Percentiles rank a stretch among this genome's conserved stretches.
Conservation (phyloP, 2,888 invertebrate genomes). For the Chydorus sphaericus region DNA sequence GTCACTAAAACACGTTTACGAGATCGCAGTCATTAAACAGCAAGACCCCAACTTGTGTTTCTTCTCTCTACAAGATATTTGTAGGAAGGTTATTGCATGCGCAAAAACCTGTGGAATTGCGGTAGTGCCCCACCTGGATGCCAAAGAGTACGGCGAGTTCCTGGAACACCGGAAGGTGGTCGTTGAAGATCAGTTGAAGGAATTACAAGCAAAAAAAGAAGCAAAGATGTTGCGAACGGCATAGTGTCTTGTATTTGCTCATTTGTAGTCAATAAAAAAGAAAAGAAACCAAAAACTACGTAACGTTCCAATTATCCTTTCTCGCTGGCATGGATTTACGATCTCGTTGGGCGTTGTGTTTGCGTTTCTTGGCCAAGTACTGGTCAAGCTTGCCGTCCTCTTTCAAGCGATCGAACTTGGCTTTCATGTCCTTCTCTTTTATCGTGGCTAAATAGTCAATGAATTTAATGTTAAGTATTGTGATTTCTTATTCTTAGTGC, state of each 20-base stretch:
- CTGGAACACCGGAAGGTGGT: conserved; percentile 53
- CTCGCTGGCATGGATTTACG: conserved; percentile 25
- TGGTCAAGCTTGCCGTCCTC: conserved; percentile 58
- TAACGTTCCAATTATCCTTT: not conserved
- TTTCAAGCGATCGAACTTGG: conserved; percentile 66
- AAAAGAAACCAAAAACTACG: no score
- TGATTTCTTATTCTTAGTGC: not conserved
- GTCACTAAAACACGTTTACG: conserved; percentile 87
- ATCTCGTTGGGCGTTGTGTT: conserved; percentile 44
- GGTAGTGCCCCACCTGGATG: conserved; percentile 58
- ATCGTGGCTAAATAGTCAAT: conserved; percentile 50
- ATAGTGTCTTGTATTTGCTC: conserved; percentile 23
- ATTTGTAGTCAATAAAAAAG: conserved; percentile 12
- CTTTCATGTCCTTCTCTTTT: conserved; percentile 54
- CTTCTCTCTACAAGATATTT: conserved; percentile 51
- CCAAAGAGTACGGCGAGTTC: conserved; percentile 67
- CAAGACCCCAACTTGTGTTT: conserved; percentile 60
- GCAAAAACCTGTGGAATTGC: conserved; percentile 73
- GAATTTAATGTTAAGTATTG: not conserved
- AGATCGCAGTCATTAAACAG: conserved; percentile 93
- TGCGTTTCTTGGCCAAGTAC: conserved; percentile 63
- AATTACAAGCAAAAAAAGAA: conserved; percentile 67
- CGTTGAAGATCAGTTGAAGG: conserved; percentile 56
- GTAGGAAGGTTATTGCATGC: conserved; percentile 57
- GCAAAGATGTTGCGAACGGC: conserved; percentile 78